These are phyloP conservation scores for Myathropa florea DNA, from an alignment of 2,888 invertebrate genomes.

Conservation along the genomic window DNA sequence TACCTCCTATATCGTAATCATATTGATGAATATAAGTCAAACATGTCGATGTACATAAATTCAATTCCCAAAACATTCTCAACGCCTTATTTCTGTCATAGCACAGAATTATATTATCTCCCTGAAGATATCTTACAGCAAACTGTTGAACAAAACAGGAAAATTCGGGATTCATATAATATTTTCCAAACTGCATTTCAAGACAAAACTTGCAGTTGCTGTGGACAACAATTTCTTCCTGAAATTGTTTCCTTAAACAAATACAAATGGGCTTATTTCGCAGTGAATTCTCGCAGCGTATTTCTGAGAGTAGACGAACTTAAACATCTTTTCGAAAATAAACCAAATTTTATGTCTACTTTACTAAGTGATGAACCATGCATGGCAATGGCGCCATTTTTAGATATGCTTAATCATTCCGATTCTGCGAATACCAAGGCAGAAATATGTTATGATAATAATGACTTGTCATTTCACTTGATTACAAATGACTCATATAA, in stretches of 20 bases:
- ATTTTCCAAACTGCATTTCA: constrained; percentile 72
- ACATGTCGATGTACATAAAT: constrained; percentile 83
- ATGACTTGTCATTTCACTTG: constrained; percentile 73
- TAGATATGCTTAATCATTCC: constrained; percentile 95
- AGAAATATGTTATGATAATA: constrained; percentile 73
- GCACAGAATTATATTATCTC: constrained; percentile 82
- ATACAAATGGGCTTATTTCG: constrained; percentile 91
- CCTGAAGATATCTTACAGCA: constrained; percentile 83
- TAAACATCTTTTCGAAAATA: constrained; percentile 77
- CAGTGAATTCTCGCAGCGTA: constrained; percentile 92
- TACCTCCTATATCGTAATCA: constrained; percentile 87
- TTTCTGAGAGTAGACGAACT: constrained; percentile 84
- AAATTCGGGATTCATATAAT: constrained; percentile 78
- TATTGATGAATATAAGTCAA: constrained; percentile 83
- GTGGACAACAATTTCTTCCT: constrained; percentile 80
- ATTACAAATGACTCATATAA: constrained; percentile 79
- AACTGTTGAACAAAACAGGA: constrained; percentile 82
- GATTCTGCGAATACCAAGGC: constrained; percentile 83
- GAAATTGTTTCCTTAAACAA: constrained; percentile 82
- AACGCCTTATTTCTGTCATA: constrained; percentile 86
- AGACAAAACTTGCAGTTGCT: constrained; percentile 76
- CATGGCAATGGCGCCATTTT: constrained; percentile 91
- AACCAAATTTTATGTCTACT: constrained; percentile 74
- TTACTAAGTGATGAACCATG: constrained; percentile 83
- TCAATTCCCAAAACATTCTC: constrained; percentile 86